phyloP scores from a whole-genome alignment of 2,113 vertebrate species.

The Psittacara wagleri region DNA sequence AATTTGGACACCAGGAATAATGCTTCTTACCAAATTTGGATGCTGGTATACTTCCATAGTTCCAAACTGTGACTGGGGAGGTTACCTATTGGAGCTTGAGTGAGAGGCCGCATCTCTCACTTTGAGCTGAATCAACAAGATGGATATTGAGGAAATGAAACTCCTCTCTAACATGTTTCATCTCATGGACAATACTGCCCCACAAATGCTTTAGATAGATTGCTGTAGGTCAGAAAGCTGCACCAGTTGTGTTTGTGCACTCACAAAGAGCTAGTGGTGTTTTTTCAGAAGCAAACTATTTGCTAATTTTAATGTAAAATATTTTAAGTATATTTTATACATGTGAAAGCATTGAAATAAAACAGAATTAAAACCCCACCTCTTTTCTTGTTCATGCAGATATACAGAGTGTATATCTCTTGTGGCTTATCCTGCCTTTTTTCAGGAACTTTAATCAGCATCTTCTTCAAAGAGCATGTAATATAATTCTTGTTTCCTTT shows the following conservation, averaged over 20 bases:
- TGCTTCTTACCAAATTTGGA: background rate
- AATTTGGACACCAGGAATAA: slow-evolving; percentile 69
- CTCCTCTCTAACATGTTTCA: background rate
- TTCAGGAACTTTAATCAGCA: background rate
- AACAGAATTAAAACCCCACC: background rate
- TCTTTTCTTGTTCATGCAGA: background rate
- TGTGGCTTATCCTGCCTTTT: background rate
- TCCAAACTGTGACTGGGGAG: background rate
- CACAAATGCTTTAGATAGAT: background rate
- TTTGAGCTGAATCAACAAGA: background rate
- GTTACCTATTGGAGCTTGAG: background rate
- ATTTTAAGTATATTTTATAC: slow-evolving; percentile 52
- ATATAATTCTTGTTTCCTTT: background rate
- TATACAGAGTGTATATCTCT: background rate
- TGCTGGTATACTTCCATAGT: background rate
- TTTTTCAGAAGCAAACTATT: slow-evolving; percentile 28
- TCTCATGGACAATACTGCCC: background rate
- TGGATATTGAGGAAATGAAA: background rate
- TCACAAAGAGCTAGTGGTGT: background rate
- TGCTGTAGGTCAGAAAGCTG: slow-evolving; percentile 1
- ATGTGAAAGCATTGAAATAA: slow-evolving; percentile 34
- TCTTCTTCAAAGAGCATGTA: background rate
- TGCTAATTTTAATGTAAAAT: slow-evolving; percentile 15
- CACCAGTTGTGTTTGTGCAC: background rate
- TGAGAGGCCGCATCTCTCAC: background rate